Base-by-base conservation (phyloP, 2,888 invertebrate genomes). In the Phorcus lineatus region DNA sequence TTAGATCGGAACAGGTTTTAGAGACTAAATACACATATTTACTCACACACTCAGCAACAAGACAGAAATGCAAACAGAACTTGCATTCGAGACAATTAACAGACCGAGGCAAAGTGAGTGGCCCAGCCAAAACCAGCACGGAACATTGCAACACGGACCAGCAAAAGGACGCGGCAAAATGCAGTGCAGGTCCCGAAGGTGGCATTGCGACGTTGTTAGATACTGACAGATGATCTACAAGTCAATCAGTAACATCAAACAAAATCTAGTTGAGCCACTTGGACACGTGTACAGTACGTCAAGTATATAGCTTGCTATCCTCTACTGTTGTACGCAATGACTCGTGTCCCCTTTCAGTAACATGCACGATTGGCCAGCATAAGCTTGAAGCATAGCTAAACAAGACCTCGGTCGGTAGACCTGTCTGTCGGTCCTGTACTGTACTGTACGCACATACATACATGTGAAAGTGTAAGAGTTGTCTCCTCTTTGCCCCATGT, bases 391-490 rank as follows among this genome's bases (percentile, higher is more conserved):
- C 70, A 36, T 70, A 70, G 70, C 70, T 70, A 70, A 31, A 70
- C 70, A 70, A 70, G 70, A 70, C 70, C 70, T 70, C 40, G 70
- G 47, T 47, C 47, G 47, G 47, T 47, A 47, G 47, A 47, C 47
- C 47, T 47, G 47, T 47, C 47, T 47, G 47, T 47, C 47, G 47
- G 70, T 70, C 36, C 70, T 70, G 70, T 40, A 47, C 47, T 47
- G 47, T 70, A 36, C 70, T 36, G 36, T 70, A 70, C 70, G 70
- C 70, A 70, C 70, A 70, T 40, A 70, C 70, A 70, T 70, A 70
- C 70, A 70, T 70, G 70, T 70, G 70, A 70, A 70, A 70, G 70
- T 70, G 70, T 70, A 70, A 70, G 70, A 70, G 70, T 70, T 70
- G 70, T 70, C 70, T 70, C 36, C 70, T 70, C 70, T 70, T 70